phyloP scores from a whole-genome alignment of 2,888 invertebrate genomes.

The Caenorhabditis parvicauda region DNA sequence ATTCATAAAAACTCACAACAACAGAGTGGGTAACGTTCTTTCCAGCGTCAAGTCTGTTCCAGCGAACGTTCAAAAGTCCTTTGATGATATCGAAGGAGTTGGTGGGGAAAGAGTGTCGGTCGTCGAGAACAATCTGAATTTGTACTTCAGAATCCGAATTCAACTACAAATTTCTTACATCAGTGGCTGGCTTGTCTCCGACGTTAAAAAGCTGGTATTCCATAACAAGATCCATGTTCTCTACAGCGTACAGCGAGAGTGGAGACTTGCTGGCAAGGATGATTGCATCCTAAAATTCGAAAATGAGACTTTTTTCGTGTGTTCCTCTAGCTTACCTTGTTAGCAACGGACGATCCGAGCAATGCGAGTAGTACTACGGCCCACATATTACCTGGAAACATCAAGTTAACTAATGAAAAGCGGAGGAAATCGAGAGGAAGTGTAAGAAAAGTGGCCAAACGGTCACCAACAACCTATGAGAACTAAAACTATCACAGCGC shows the following conservation, averaged over 20 bases:
- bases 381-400: not conserved
- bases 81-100: constrained; percentile 81
- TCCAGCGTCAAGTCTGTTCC: constrained; percentile 85
- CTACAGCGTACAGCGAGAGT: constrained; percentile 90
- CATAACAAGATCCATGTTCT: constrained; percentile 90
- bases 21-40: constrained; percentile 91
- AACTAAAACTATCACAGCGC: too few species aligned
- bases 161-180: constrained; percentile 13
- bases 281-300: constrained; percentile 69
- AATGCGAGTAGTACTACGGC: not conserved
- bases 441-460: too few species aligned
- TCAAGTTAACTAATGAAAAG: too few species aligned
- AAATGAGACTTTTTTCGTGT: not conserved
- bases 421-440: too few species aligned
- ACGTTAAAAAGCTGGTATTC: constrained; percentile 92
- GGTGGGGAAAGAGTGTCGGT: constrained; percentile 82
- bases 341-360: not conserved
- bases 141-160: not conserved
- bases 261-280: constrained; percentile 88
- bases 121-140: constrained; percentile 81
- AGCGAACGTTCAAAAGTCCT: constrained; percentile 53
- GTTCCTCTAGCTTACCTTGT: constrained; percentile 5
- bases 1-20: constrained; percentile 71
- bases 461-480: too few species aligned
- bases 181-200: constrained; percentile 69